Evolutionary conservation across 2,797 vertebrate species (phyloP).

Genomic region (Champsocephalus gunnari): DNA sequence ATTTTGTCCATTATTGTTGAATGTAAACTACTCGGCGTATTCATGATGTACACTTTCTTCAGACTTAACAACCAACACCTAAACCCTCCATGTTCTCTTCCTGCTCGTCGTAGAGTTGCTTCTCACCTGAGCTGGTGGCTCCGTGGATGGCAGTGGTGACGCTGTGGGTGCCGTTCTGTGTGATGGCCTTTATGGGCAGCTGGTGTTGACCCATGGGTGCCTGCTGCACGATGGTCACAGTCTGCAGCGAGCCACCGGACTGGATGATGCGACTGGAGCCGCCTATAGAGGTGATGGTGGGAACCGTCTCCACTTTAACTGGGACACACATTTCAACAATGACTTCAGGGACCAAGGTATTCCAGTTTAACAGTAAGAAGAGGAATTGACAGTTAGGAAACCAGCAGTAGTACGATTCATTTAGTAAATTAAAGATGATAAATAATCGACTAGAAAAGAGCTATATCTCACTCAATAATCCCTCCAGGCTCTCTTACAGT

Average conservation of each 20-base stretch:
- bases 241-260: slow-evolving; percentile 87
- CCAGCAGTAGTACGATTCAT: too few species aligned
- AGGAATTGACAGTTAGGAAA: too few species aligned
- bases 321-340: slow-evolving; percentile 21
- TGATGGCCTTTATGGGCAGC: slow-evolving; percentile 95
- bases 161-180: slow-evolving; percentile 94
- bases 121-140: slow-evolving; percentile 85
- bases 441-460: too few species aligned
- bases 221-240: slow-evolving; percentile 93
- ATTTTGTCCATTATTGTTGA: not conserved
- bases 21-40: not conserved
- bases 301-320: slow-evolving; percentile 95
- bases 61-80: too few species aligned
- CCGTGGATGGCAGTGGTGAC: slow-evolving; percentile 88
- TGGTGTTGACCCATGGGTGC: slow-evolving; percentile 95
- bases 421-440: too few species aligned
- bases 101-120: too few species aligned
- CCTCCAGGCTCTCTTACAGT: too few species aligned
- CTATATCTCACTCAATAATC: too few species aligned
- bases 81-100: too few species aligned
- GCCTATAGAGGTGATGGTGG: slow-evolving; percentile 88
- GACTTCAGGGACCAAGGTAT: too few species aligned
- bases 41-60: too few species aligned
- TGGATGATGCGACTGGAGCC: slow-evolving; percentile 90
- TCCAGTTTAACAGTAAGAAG: too few species aligned